These are phyloP conservation scores for Donacobius atricapilla DNA, from an alignment of 2,113 vertebrate genomes.

Conservation along the genomic window DNA sequence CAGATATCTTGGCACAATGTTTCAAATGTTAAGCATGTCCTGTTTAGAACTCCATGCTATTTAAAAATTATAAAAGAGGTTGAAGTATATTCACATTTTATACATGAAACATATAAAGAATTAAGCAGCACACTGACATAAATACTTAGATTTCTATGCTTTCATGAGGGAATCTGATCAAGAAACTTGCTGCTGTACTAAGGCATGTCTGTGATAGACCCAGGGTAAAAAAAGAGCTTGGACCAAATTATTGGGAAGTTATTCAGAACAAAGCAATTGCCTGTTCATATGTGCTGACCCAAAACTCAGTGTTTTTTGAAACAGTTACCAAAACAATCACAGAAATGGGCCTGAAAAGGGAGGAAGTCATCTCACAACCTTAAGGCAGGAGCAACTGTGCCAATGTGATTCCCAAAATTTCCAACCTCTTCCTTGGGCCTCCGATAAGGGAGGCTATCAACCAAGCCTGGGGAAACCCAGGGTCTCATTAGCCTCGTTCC, in stretches of 20 bases:
- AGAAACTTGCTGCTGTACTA: not conserved
- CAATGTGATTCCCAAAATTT: not conserved
- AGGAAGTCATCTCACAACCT: not conserved
- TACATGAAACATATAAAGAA: not conserved
- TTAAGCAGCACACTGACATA: not conserved
- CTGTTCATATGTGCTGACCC: not conserved
- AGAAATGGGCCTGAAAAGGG: not conserved
- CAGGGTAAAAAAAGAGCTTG: not conserved
- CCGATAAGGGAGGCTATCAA: not conserved
- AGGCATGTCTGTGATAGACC: not conserved
- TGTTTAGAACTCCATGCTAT: not conserved
- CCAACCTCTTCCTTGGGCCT: not conserved
- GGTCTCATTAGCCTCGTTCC: not conserved
- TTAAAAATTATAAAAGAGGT: not conserved
- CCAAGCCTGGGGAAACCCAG: not conserved
- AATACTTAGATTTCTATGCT: not conserved
- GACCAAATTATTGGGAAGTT: not conserved
- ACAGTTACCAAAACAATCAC: not conserved
- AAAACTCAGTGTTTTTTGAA: not conserved
- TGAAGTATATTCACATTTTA: not conserved
- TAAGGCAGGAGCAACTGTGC: not conserved
- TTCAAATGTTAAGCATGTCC: not conserved
- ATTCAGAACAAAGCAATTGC: not conserved
- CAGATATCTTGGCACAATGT: not conserved
- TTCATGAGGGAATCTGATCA: not conserved